Evolutionary conservation across 2,888 invertebrate species (phyloP).

Genomic region (Cenopis cana): DNA sequence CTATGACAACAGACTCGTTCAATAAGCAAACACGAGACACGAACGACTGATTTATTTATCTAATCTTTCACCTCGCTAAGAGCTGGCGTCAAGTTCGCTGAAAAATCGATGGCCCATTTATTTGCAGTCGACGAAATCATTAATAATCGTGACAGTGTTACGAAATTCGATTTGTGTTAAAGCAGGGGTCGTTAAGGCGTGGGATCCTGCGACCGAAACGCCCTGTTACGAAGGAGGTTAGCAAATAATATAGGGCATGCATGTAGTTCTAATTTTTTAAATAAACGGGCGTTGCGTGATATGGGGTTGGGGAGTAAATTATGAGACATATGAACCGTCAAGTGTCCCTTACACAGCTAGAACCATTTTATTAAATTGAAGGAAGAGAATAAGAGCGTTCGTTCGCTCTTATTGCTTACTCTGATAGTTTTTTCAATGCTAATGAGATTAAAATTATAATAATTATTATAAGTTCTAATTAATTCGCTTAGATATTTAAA

Average conservation of each 20-base stretch:
- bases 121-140: slow-evolving; percentile 38
- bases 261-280: slow-evolving; percentile 40
- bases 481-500: slow-evolving; percentile 2
- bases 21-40: slow-evolving; percentile 52
- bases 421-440: background rate
- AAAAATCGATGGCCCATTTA: slow-evolving; percentile 42
- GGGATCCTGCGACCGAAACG: slow-evolving; percentile 29
- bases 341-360: background rate
- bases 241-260: slow-evolving; percentile 43
- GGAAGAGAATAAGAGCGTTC: slow-evolving; percentile 22
- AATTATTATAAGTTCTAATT: background rate
- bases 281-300: slow-evolving; percentile 43
- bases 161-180: slow-evolving; percentile 52
- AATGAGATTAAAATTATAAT: background rate
- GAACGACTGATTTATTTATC: slow-evolving; percentile 40
- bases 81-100: slow-evolving; percentile 24
- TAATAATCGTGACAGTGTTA: slow-evolving; percentile 42
- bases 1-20: slow-evolving; percentile 57
- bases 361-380: slow-evolving; percentile 34
- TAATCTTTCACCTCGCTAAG: slow-evolving; percentile 37
- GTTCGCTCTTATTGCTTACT: background rate
- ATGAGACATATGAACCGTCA: slow-evolving; percentile 19
- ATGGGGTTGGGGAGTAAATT: slow-evolving; percentile 31
- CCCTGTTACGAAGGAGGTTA: slow-evolving; percentile 34
- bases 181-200: slow-evolving; percentile 43